Evolutionary conservation across 2,888 invertebrate genomes (phyloP).

Genomic region (Halocaridina rubra): DNA sequence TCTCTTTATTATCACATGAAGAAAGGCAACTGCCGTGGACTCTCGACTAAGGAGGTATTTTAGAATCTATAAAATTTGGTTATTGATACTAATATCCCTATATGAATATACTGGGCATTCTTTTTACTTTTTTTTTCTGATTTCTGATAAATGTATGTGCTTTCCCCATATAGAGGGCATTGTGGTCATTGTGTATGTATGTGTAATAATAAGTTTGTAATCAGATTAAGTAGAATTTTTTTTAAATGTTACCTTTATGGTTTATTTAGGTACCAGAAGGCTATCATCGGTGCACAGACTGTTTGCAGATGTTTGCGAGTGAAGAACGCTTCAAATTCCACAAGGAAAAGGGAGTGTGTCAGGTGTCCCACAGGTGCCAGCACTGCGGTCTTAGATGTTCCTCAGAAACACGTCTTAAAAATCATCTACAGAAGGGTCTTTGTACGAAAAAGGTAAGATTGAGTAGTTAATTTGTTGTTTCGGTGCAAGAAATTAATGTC

Average conservation of each 20-base stretch:
- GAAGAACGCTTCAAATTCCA: slow-evolving; percentile 54
- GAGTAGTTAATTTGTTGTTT: not conserved
- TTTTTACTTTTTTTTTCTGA: no score
- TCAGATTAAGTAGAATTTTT: no score
- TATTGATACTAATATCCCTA: no score
- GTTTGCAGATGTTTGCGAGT: slow-evolving; percentile 63
- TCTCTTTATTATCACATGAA: slow-evolving; percentile 64
- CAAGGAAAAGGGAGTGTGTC: slow-evolving; percentile 59
- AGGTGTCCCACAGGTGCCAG: slow-evolving; percentile 52
- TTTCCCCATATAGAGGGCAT: no score
- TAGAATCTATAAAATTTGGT: no score
- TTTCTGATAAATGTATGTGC: no score
- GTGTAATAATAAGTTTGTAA: no score
- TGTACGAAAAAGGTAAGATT: slow-evolving; percentile 56
- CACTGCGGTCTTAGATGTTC: slow-evolving; percentile 62
- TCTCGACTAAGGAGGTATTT: slow-evolving; percentile 61
- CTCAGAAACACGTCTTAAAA: slow-evolving; percentile 41
- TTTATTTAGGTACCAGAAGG: slow-evolving; percentile 60
- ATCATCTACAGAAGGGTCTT: slow-evolving; percentile 53
- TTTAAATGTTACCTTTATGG: not conserved
- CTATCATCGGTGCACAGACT: slow-evolving; percentile 59
- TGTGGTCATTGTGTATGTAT: no score
- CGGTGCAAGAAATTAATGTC: not conserved
- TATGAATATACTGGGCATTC: no score
- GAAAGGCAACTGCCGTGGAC: slow-evolving; percentile 62